Conservation (phyloP, 2,888 invertebrate genomes). For the Rhyacophila evoluta region DNA sequence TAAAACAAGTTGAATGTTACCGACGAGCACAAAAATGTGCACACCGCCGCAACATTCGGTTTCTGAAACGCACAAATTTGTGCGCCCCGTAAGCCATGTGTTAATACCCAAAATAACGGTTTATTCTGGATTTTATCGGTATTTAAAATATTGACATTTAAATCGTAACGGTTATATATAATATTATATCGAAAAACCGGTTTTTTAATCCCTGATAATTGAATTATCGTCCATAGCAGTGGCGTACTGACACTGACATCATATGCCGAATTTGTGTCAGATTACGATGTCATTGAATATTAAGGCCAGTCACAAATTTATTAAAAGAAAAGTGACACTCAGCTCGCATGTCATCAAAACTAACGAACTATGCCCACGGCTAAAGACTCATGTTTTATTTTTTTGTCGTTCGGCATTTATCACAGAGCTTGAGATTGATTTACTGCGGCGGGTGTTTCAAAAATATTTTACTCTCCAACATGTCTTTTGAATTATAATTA, state of each 20-base stretch:
- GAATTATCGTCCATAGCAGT: too few relatives aligned
- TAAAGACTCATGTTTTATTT: constrained; percentile 16
- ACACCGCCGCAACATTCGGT: too few relatives aligned
- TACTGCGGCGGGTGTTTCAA: constrained; percentile 14
- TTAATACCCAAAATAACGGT: too few relatives aligned
- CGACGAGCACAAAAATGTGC: too few relatives aligned
- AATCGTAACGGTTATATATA: too few relatives aligned
- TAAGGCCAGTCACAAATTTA: not conserved
- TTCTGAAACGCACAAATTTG: too few relatives aligned
- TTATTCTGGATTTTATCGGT: too few relatives aligned
- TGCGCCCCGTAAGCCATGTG: too few relatives aligned
- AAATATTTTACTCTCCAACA: constrained; percentile 14
- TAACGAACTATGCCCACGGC: constrained; percentile 9
- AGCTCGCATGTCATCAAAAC: constrained; percentile 1
- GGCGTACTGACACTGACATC: not conserved
- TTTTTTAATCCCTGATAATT: too few relatives aligned
- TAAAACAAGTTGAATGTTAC: too few relatives aligned
- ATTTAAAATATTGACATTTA: too few relatives aligned
- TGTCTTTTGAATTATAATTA: constrained; percentile 42
- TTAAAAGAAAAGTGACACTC: not conserved
- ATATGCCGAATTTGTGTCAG: not conserved
- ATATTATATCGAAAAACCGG: too few relatives aligned
- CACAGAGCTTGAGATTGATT: not conserved
- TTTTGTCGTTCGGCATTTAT: constrained; percentile 22
- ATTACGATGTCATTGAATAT: not conserved